Evolutionary conservation across 2,113 vertebrate genomes (phyloP).

Genomic region (Sphyrna mokarran): DNA sequence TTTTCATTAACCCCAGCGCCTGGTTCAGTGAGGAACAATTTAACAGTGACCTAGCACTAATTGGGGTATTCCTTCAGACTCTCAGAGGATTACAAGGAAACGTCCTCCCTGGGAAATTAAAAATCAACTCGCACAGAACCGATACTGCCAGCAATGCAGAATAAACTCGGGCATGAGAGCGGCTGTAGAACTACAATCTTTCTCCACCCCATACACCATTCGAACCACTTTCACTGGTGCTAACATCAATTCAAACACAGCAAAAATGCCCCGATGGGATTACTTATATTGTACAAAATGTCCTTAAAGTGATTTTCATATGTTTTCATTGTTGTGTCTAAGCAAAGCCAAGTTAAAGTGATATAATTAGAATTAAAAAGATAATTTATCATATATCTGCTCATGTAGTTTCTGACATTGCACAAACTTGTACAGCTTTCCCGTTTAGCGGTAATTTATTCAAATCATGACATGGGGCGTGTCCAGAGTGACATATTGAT

Average conservation of each 20-base stretch:
- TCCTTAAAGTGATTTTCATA: background rate
- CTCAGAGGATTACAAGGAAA: background rate
- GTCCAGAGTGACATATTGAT: no score
- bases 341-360: background rate
- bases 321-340: background rate
- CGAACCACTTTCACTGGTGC: background rate
- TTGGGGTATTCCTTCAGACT: background rate
- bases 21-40: background rate
- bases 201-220: background rate
- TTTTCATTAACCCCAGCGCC: background rate
- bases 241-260: background rate
- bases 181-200: no score
- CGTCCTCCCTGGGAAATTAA: background rate
- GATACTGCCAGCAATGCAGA: background rate
- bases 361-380: background rate
- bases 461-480: background rate
- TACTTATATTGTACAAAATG: background rate
- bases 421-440: background rate
- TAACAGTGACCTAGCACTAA: background rate
- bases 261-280: background rate
- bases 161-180: background rate
- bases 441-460: background rate
- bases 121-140: background rate
- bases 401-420: background rate
- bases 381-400: background rate